Base-by-base conservation (phyloP, 1,140 invertebrate species). In the Pseudachorutes palmiensis region DNA sequence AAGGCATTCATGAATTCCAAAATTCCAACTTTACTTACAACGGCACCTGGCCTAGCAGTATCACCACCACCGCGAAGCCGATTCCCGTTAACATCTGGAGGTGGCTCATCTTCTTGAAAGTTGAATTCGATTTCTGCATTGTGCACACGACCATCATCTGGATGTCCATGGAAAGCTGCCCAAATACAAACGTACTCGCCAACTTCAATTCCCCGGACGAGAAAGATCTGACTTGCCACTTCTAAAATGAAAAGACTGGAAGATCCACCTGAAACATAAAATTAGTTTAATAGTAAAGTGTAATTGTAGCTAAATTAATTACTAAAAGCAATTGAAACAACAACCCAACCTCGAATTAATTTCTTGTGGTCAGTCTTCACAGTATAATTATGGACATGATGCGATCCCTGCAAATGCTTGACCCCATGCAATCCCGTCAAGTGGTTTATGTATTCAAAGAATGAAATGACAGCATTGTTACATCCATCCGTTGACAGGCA, bases 261-360 rank as follows among this genome's bases (percentile, higher is more conserved):
- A 22, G 55, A 58, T 58, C 55, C 55, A 58, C 22, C 55, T 58
- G 24, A 24, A 12, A 58, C 9, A 58, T 12, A 24, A 22, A 12
- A 28, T 12, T 24, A 58, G n/a, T 48, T 48, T n/a, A 14, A n/a
- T 48, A 14, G n/a, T n/a, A 14, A 12, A 14, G n/a, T 14, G 41
- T n/a, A 48, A 14, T 12, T n/a, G n/a, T n/a, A 48, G n/a, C n/a
- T n/a, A 14, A 48, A 14, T 12, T 48, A 48, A n/a, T n/a, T n/a
- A n/a, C n/a, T n/a, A n/a, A n/a, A n/a, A n/a, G n/a, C n/a, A n/a
- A n/a, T n/a, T n/a, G n/a, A n/a, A n/a, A n/a, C n/a, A n/a, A n/a
- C n/a, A n/a, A n/a, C n/a, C n/a, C n/a, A n/a, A 58, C 55, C 55
- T 58, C 55, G 55, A 58, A 58, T 28, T 9, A 58, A 12, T 58